These are phyloP conservation scores for Alfaro cultratus DNA, from an alignment of 2,797 vertebrate genomes.

Conservation along the genomic window DNA sequence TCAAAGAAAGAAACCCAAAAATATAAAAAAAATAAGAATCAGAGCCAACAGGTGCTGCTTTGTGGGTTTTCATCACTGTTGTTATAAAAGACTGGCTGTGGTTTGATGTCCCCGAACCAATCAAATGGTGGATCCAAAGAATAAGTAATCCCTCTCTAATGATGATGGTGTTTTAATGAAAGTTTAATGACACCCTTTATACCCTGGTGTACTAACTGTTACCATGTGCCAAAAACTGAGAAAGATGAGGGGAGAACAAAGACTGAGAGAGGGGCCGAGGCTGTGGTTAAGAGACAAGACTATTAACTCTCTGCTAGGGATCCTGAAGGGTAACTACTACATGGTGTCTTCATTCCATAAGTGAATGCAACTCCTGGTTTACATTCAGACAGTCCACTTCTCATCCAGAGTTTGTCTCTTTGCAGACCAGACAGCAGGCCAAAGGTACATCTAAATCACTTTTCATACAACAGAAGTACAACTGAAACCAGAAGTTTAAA, in stretches of 20 bases:
- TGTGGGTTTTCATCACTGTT: slow-evolving; percentile 43
- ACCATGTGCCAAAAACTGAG: slow-evolving; percentile 55
- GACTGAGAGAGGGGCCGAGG: slow-evolving; percentile 1
- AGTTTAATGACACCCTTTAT: slow-evolving; percentile 74
- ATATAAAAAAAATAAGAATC: neutral
- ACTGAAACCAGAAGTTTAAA: too few relatives aligned
- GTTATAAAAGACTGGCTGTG: slow-evolving; percentile 72
- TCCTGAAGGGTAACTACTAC: neutral
- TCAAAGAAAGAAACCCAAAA: neutral
- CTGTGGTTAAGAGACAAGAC: slow-evolving; percentile 3
- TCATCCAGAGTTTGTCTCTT: neutral
- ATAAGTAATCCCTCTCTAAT: slow-evolving; percentile 76
- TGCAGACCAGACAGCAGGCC: neutral
- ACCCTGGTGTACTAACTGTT: slow-evolving; percentile 59
- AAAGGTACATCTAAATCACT: neutral
- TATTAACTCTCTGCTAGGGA: neutral
- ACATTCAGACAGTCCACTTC: neutral
- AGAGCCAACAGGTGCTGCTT: slow-evolving; percentile 16
- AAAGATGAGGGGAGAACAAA: slow-evolving; percentile 30
- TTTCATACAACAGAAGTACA: too few relatives aligned
- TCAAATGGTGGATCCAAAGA: slow-evolving; percentile 65
- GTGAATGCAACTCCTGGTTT: neutral
- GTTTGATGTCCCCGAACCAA: slow-evolving; percentile 70
- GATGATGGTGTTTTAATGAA: slow-evolving; percentile 83
- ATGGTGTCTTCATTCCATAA: neutral